These are phyloP conservation scores for Lepus townsendii DNA, from an alignment of 2,797 vertebrate genomes.

Conservation along the genomic window DNA sequence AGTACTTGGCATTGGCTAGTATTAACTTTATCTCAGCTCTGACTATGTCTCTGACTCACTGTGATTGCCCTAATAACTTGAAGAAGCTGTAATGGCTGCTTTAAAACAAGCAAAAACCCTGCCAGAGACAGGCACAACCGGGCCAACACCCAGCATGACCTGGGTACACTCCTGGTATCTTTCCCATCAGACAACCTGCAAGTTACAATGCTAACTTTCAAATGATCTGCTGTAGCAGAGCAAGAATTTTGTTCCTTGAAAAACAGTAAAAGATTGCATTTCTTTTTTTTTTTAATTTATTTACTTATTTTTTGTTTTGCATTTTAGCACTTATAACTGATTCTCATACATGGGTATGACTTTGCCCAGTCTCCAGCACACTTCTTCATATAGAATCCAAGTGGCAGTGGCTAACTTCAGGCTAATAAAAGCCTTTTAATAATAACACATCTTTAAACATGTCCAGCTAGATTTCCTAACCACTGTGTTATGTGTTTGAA, in stretches of 20 bases:
- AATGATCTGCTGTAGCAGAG: not conserved
- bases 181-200: not conserved
- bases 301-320: too few species aligned
- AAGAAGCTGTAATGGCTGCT: not conserved
- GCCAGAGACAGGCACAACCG: not conserved
- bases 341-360: not conserved
- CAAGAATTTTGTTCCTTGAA: not conserved
- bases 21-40: not conserved
- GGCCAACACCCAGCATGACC: not conserved
- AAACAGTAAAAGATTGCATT: not conserved
- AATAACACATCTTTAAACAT: not conserved
- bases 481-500: not conserved
- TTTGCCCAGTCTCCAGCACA: not conserved
- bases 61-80: not conserved
- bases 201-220: not conserved
- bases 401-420: not conserved
- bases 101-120: constrained; percentile 35
- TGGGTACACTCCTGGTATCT: not conserved
- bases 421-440: not conserved
- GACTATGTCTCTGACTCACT: rapidly evolving
- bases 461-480: not conserved
- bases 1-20: constrained; percentile 29
- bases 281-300: not conserved
- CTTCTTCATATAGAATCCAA: not conserved
- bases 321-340: not conserved